Evolutionary conservation across 1,140 invertebrate genomes (phyloP), one percentile per base, ranked within the genome.

Genomic region (Oryctes rhinoceros): DNA sequence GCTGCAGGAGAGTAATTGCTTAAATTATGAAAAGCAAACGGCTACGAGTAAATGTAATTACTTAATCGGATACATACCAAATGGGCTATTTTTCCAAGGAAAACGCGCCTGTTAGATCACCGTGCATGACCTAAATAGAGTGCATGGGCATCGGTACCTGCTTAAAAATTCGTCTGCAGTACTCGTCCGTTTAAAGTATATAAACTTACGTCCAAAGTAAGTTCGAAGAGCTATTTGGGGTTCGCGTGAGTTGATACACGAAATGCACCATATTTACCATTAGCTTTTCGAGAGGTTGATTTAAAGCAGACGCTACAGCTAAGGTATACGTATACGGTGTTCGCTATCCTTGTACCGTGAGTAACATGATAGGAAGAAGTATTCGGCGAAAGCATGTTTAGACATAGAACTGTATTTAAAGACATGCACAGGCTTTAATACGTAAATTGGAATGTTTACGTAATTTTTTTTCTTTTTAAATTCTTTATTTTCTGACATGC

Each of bases 221-320:
- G 53, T 59, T 59, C n/a, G 53, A 18, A 59, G 18, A n/a, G 53
- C 53, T 59, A 59, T 59, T 59, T 59, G 15, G 18, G 53, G 53
- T 59, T 71, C 35, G 20, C 24, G 65, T 37, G 35, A 3, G 35
- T 30, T 71, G 65, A 24, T 24, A 37, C 35, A 71, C 20, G 35
- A 24, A 24, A 20, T 30, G 24, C 9, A 10, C 53, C 53, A 24
- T 71, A 30, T 30, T 30, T 30, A 71, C 20, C 24, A 71, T 35
- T 10, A 71, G 24, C 35, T 71, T 71, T 71, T 37, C 35, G 20
- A 71, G 65, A 35, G 20, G 65, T 30, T 71, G 24, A 71, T 71
- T 71, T 71, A 71, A 71, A 71, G 18, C 65, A 35, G 35, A 71
- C 3, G 65, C 24, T 30, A 30, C 24, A 59, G n/a, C 53, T n/a